Evolutionary conservation across 2,888 invertebrate genomes (phyloP).

Genomic region (Thera britannica): DNA sequence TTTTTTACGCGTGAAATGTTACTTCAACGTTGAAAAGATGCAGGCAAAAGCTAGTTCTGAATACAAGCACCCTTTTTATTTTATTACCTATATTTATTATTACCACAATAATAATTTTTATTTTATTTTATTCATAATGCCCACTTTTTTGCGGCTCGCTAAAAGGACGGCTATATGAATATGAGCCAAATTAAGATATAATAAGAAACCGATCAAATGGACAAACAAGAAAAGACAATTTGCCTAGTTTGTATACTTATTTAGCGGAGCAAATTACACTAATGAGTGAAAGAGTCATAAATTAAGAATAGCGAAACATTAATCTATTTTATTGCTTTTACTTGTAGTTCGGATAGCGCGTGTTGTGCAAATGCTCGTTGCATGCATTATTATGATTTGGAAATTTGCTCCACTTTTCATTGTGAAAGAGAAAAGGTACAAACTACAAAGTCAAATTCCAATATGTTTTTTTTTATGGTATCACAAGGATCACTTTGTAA

Average conservation of each 20-base stretch:
- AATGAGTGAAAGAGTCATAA: slow-evolving; percentile 37
- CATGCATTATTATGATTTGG: not conserved
- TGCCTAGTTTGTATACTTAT: slow-evolving; percentile 54
- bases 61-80: no score
- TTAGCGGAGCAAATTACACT: slow-evolving; percentile 46
- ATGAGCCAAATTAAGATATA: not conserved
- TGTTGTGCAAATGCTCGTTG: not conserved
- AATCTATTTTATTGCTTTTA: slow-evolving; percentile 19
- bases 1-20: not conserved
- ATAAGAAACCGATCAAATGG: slow-evolving; percentile 22
- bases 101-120: no score
- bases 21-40: no score
- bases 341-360: slow-evolving; percentile 2
- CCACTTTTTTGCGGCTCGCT: no score
- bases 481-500: no score
- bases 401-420: not conserved
- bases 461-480: no score
- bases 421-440: no score
- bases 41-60: no score
- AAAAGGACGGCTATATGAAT: no score
- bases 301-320: slow-evolving; percentile 29
- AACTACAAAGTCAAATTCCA: no score
- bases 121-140: no score
- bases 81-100: no score
- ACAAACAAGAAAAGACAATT: slow-evolving; percentile 34